Base-by-base conservation (phyloP, 2,113 vertebrate genomes). In the Osmerus mordax region DNA sequence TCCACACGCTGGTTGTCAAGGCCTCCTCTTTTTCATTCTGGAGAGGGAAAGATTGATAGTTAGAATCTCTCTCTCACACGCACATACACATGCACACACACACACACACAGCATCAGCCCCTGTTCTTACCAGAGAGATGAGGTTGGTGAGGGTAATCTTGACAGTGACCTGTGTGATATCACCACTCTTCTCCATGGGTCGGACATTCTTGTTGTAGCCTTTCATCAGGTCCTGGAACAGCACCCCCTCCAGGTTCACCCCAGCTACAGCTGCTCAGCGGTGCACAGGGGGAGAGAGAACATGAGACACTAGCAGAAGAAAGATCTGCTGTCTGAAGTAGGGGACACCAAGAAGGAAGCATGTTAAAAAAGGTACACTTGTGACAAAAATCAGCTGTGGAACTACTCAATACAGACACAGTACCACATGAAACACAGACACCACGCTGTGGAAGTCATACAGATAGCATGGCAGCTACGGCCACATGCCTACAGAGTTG, bases 61-160 rank as follows among this genome's bases (percentile, higher is more conserved):
- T 54, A 3, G 25, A 47, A 18, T 53, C 41, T 47, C 52, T 8
- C 47, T 63, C 28, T 55, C 47, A n/a, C 8, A 21, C 23, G 15
- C 1, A n/a, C 19, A 52, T 29, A 12, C 51, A 36, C n/a, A 47
- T 0, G 3, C 54, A 19, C 65, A 15, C 55, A 59, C 29, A 5
- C 28, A 61, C 52, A 28, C 28, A 67, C 13, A 70, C 29, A 69
- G 2, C 21, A 51, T 11, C 36, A 62, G 9, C 18, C 16, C 51
- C 21, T 1, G 7, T 7, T 25, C 85, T 85, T 86, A 98, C 96
- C 94, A 99, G 82, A 67, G 96, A 97, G 87, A 99, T 97, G 79
- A 99, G 95, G 83, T 99, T 99, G 83, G 97, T 99, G 74, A 99
- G 95, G 0, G 95, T 99, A 83, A 99, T 93, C 89, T 98, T 99